Evolutionary conservation across 30 jellyfish, hydroid and myxozoan genomes (phyloP), one percentile per base, ranked within the genome.

Genomic region (Kudoa iwatai): DNA sequence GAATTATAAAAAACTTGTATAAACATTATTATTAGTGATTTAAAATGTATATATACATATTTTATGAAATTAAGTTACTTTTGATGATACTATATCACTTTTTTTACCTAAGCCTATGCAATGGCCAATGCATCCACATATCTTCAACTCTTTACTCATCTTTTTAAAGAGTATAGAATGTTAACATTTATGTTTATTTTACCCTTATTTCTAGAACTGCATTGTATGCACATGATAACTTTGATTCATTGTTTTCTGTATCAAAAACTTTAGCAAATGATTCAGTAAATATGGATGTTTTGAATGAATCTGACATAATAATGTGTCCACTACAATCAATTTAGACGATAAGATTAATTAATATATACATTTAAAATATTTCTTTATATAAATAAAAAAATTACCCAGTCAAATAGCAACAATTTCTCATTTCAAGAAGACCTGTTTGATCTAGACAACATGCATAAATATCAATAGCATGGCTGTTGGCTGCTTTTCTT

Each of bases 71-170:
- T 13, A 28, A 28, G n/a, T n/a, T n/a, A 28, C 36, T 28, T 28
- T 28, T 28, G 36, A 28, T 0, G 93, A 71, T 21, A 71, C 51
- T 43, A 59, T 71, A 1, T 83, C 67, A 1, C 88, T 87, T 43
- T 64, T 57, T 25, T 43, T 54, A 17, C 61, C 88, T 65, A 54
- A 15, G 6, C 84, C 51, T 1, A 48, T 59, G 41, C 93, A 71
- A n/a, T 64, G 82, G 19, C 93, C 88, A 40, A 71, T 62, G 47
- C 93, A 71, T 2, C 93, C 93, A 50, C 87, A 71, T 20, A 71
- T 53, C 47, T 71, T 62, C 59, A 71, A 49, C 32, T 71, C 93
- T 44, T 71, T 71, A 0, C 87, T 59, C 1, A 66, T 47, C 91
- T 68, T 21, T 2, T 1, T 0, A 32, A 22, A 42, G 21, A 0